phyloP scores from a whole-genome alignment of 2,113 vertebrate species.

The Corythaixoides concolor region DNA sequence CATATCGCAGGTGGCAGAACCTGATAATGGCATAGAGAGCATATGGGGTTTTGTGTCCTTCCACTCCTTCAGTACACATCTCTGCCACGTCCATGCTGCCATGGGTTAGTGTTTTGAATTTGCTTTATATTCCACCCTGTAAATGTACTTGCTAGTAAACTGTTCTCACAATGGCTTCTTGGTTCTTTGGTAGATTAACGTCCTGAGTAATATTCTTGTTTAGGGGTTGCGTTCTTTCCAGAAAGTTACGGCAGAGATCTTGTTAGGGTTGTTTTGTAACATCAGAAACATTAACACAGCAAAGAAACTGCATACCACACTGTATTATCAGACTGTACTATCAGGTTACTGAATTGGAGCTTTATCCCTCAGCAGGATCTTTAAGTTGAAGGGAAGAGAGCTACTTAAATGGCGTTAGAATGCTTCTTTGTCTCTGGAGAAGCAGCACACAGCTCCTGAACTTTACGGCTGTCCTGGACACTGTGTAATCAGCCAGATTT shows the following conservation, averaged over 20 bases:
- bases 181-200: not conserved
- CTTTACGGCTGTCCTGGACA: fast-evolving
- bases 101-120: not conserved
- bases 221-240: not conserved
- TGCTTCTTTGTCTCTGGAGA: not conserved
- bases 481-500: not conserved
- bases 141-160: not conserved
- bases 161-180: not conserved
- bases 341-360: not conserved
- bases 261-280: not conserved
- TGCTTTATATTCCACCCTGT: not conserved
- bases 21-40: not conserved
- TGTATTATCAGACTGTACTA: not conserved
- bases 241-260: not conserved
- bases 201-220: not conserved
- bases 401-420: not conserved
- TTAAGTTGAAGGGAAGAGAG: not conserved
- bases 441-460: not conserved
- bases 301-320: not conserved
- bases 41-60: not conserved
- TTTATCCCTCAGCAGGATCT: not conserved
- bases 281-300: not conserved
- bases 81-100: fast-evolving
- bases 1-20: not conserved
- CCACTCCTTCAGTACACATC: too few species aligned